phyloP scores from a whole-genome alignment of 2,888 invertebrate genomes.

The Melolontha melolontha region DNA sequence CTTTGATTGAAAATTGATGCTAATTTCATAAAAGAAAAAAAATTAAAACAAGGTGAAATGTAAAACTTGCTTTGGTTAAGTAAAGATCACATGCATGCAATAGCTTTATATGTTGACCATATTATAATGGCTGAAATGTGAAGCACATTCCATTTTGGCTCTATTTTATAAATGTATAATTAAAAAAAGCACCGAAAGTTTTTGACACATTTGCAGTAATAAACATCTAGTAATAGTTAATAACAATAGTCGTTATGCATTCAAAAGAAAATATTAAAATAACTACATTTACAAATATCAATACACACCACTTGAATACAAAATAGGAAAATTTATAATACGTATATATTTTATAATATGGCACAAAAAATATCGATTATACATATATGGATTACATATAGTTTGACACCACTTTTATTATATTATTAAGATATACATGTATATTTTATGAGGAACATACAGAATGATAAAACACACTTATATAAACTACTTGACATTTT shows the following conservation, averaged over 20 bases:
- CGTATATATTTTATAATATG: constrained; percentile 13
- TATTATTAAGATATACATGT: no score
- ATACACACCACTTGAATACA: constrained; percentile 31
- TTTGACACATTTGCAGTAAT: constrained; percentile 11
- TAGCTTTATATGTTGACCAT: constrained; percentile 2
- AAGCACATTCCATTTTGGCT: background rate
- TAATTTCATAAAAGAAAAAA: constrained; percentile 40
- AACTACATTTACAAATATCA: constrained; percentile 17
- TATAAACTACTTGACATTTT: no score
- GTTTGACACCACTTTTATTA: no score
- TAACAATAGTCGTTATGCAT: constrained; percentile 33
- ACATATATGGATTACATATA: background rate
- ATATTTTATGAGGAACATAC: no score
- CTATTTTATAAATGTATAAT: background rate
- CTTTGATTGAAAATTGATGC: constrained; percentile 37
- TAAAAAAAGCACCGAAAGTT: constrained; percentile 21
- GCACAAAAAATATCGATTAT: constrained; percentile 34
- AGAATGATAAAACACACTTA: no score
- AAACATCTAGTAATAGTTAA: constrained; percentile 18
- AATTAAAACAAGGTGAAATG: background rate
- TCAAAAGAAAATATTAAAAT: constrained; percentile 22
- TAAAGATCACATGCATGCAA: constrained; percentile 50
- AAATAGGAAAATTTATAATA: constrained; percentile 29
- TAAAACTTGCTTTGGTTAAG: constrained; percentile 49
- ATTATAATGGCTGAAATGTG: constrained; percentile 1